These are phyloP conservation scores for Chymomyza costata DNA, from an alignment of 1,140 invertebrate genomes.

Conservation along the genomic window DNA sequence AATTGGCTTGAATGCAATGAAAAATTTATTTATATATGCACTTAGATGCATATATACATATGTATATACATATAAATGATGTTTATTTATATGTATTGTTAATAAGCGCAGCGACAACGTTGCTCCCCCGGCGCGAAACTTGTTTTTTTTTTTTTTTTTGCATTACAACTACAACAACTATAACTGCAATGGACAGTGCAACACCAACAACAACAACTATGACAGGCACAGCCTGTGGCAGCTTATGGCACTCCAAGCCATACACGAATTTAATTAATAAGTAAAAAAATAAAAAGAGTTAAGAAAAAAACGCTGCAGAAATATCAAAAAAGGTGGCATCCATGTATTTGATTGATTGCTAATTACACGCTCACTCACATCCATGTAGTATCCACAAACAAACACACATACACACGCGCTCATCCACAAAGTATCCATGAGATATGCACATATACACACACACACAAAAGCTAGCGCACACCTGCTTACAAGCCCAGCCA, in stretches of 20 bases:
- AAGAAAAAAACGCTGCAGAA: constrained; percentile 14
- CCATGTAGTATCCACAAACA: no score
- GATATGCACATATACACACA: no score
- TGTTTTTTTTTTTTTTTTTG: constrained; percentile 35
- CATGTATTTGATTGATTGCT: constrained; percentile 71
- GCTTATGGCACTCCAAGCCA: constrained; percentile 56
- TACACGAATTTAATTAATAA: constrained; percentile 71
- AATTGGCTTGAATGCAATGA: constrained; percentile 22
- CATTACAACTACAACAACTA: constrained; percentile 14
- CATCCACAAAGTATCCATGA: no score
- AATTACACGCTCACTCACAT: constrained; percentile 46
- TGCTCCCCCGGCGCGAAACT: constrained; percentile 47
- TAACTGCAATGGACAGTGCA: neutral
- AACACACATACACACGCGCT: neutral
- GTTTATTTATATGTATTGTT: no score
- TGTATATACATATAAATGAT: no score
- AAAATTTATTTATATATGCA: no score
- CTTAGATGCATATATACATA: no score
- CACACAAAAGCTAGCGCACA: constrained; percentile 5
- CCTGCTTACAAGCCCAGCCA: constrained; percentile 38
- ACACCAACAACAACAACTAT: neutral
- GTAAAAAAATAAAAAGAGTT: no score
- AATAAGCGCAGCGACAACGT: constrained; percentile 31
- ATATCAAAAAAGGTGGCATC: constrained; percentile 51
- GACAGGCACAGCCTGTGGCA: constrained; percentile 32